Evolutionary conservation across 2,113 vertebrate genomes (phyloP).

Genomic region (Cettia cetti): DNA sequence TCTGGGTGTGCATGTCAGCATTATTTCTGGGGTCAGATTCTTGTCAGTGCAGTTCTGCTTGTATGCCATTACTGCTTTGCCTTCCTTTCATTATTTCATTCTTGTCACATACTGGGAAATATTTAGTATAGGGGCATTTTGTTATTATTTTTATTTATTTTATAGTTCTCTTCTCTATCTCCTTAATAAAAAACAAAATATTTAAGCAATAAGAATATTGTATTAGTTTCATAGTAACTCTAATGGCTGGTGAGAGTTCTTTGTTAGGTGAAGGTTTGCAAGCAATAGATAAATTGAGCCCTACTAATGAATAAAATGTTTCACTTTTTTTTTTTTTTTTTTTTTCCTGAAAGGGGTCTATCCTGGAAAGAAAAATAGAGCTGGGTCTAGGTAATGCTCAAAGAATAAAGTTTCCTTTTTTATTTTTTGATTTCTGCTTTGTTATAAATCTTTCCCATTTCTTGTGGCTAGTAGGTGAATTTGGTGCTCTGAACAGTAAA

Average conservation of each 20-base stretch:
- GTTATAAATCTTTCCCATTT: not conserved
- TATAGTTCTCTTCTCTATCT: not conserved
- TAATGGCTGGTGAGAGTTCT: not conserved
- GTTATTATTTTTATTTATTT: not conserved
- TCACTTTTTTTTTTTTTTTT: not conserved
- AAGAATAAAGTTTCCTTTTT: not conserved
- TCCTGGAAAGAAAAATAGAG: not conserved
- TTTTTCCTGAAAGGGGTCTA: not conserved
- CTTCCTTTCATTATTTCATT: not conserved
- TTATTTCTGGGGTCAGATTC: not conserved
- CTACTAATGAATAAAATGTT: not conserved
- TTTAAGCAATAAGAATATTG: not conserved
- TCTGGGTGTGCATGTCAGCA: not conserved
- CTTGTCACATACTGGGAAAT: not conserved
- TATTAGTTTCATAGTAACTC: not conserved
- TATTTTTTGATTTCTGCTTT: not conserved
- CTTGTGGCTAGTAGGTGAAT: not conserved
- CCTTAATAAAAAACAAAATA: not conserved
- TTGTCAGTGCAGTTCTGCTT: not conserved
- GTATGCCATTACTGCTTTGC: not conserved
- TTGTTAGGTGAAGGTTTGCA: not conserved
- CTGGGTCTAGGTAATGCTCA: not conserved
- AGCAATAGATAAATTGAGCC: not conserved
- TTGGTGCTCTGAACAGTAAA: not conserved
- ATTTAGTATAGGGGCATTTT: fast-evolving